phyloP scores from a whole-genome alignment of 2,113 vertebrate genomes.

The Rhinoderma darwinii region DNA sequence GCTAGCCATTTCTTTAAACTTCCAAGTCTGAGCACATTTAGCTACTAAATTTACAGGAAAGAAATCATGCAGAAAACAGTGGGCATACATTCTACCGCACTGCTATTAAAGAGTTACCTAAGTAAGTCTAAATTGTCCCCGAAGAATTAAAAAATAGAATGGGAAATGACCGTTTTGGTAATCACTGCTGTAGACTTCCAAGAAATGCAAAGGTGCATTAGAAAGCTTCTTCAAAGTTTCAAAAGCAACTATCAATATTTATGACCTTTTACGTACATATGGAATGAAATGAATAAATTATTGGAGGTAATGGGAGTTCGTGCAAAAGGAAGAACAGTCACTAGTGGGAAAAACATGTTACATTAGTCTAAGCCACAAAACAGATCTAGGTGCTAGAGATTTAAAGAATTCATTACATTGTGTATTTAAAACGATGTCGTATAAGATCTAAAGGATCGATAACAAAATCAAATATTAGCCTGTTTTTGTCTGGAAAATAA shows the following conservation, averaged over 20 bases:
- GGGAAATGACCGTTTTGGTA: conserved; percentile 41
- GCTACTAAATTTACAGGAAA: background rate
- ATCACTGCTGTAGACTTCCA: conserved; percentile 35
- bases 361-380: conserved; percentile 3
- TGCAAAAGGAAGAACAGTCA: conserved; percentile 27
- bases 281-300: conserved; percentile 54
- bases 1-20: background rate
- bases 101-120: conserved; percentile 6
- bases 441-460: background rate
- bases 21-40: background rate
- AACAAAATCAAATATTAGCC: background rate
- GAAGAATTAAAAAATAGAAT: background rate
- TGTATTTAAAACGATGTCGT: background rate
- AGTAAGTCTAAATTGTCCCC: background rate
- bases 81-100: background rate
- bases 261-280: conserved; percentile 44
- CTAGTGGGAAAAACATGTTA: background rate
- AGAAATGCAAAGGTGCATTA: conserved; percentile 51
- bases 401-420: background rate
- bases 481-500: background rate
- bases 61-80: background rate
- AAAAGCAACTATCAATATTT: conserved; percentile 48
- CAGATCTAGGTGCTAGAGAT: background rate
- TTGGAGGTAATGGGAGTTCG: conserved; percentile 38
- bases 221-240: conserved; percentile 37